phyloP scores from a whole-genome alignment of 2,888 invertebrate species.

The Cryptophagus acutangulus region DNA sequence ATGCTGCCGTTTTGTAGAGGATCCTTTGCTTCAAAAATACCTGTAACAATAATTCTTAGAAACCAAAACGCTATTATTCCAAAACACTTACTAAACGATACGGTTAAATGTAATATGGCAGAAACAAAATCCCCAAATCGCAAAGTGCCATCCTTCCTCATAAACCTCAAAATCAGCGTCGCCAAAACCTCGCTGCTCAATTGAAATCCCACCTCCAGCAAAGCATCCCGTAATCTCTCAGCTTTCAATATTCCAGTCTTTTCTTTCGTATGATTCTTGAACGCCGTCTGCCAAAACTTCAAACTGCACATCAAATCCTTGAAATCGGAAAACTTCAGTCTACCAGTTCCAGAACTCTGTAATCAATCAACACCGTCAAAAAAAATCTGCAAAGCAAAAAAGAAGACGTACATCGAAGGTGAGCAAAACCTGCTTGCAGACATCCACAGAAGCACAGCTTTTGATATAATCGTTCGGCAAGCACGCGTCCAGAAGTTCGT shows the following conservation, averaged over 20 bases:
- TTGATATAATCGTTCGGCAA: constrained; percentile 92
- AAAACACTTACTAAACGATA: constrained; percentile 74
- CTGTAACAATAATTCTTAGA: constrained; percentile 45
- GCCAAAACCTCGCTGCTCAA: constrained; percentile 79
- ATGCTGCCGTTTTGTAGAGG: constrained; percentile 75
- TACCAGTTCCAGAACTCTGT: constrained; percentile 71
- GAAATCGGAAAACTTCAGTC: constrained; percentile 79
- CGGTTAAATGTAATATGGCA: constrained; percentile 80
- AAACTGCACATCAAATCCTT: constrained; percentile 88
- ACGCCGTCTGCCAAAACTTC: constrained; percentile 86
- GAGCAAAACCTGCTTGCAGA: constrained; percentile 84
- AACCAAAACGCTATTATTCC: background rate
- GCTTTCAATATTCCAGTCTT: constrained; percentile 86
- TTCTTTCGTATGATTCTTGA: constrained; percentile 84
- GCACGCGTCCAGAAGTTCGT: constrained; percentile 84
- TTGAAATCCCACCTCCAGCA: constrained; percentile 83
- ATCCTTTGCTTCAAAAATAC: constrained; percentile 71
- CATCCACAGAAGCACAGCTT: constrained; percentile 87
- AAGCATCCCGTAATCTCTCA: constrained; percentile 76
- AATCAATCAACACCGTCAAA: constrained; percentile 7
- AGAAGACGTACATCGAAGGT: constrained; percentile 82
- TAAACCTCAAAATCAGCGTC: constrained; percentile 77
- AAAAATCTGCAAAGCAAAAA: background rate
- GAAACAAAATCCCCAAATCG: constrained; percentile 90
- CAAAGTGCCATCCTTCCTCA: constrained; percentile 88